These are phyloP conservation scores for Apamea anceps DNA, from an alignment of 2,888 invertebrate genomes.

Conservation along the genomic window DNA sequence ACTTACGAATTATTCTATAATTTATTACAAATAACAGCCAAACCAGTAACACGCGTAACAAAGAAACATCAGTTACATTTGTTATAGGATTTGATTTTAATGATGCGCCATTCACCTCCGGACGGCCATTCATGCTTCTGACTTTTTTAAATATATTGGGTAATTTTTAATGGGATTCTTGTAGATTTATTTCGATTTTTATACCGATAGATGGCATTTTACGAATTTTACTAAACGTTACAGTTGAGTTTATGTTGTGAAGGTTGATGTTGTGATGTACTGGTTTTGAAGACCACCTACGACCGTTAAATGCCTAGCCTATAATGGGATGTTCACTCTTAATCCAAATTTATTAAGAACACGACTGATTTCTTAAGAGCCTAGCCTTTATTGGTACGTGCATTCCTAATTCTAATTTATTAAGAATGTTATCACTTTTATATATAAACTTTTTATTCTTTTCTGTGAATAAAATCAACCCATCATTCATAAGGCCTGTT, in stretches of 20 bases:
- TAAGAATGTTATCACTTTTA: slow-evolving; percentile 63
- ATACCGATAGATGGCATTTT: slow-evolving; percentile 59
- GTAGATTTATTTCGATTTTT: slow-evolving; percentile 76
- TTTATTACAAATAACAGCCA: slow-evolving; percentile 89
- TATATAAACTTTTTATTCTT: slow-evolving; percentile 22
- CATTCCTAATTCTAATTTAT: slow-evolving; percentile 65
- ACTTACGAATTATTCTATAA: slow-evolving; percentile 86
- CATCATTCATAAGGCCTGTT: slow-evolving; percentile 32
- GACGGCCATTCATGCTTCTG: slow-evolving; percentile 69
- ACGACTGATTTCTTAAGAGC: slow-evolving; percentile 48
- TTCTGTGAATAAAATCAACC: slow-evolving; percentile 30
- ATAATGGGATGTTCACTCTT: slow-evolving; percentile 31
- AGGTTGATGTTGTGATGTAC: slow-evolving; percentile 44
- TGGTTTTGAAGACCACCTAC: slow-evolving; percentile 63
- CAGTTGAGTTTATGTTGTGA: slow-evolving; percentile 37
- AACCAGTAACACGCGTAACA: slow-evolving; percentile 74
- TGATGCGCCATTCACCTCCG: slow-evolving; percentile 73
- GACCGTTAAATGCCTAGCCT: slow-evolving; percentile 39
- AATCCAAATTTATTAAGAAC: slow-evolving; percentile 51
- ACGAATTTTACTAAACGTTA: slow-evolving; percentile 53
- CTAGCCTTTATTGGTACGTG: slow-evolving; percentile 36
- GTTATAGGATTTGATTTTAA: slow-evolving; percentile 87
- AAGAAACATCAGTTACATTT: slow-evolving; percentile 79
- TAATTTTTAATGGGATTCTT: slow-evolving; percentile 81
- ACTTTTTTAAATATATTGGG: slow-evolving; percentile 78